Percentiles rank a stretch among this genome's conserved stretches.
Evolutionary conservation across 2,113 vertebrate species (phyloP).

Genomic region (Saiga tatarica): DNA sequence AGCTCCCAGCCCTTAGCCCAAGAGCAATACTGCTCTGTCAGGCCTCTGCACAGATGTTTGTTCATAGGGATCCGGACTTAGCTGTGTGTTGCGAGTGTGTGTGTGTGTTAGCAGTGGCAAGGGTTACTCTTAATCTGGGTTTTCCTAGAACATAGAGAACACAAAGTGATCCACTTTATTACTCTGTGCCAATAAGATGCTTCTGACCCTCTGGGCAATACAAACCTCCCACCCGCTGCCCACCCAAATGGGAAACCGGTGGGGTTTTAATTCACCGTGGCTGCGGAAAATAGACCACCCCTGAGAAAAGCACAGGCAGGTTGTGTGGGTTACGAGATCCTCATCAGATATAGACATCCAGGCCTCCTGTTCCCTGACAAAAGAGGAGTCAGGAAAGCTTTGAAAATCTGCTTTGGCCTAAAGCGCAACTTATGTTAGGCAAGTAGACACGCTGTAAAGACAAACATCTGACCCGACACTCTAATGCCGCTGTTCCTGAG

Average conservation of each 20-base stretch:
- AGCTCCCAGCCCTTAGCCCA: not conserved
- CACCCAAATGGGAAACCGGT: not conserved
- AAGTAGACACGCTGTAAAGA: not conserved
- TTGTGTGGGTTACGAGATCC: not conserved
- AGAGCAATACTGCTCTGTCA: not conserved
- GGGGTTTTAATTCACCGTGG: conserved; percentile 17
- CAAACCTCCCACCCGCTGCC: not conserved
- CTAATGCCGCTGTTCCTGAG: not conserved
- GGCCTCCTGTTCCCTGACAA: not conserved
- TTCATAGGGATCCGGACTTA: not conserved
- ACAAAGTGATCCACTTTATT: not conserved
- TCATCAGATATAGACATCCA: not conserved
- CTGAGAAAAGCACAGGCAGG: conserved; percentile 15
- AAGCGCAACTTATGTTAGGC: not conserved
- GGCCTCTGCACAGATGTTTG: not conserved
- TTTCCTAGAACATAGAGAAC: not conserved
- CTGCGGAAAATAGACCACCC: conserved; percentile 42
- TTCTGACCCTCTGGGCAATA: not conserved
- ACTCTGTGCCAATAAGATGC: not conserved
- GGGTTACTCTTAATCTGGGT: not conserved
- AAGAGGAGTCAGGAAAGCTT: not conserved
- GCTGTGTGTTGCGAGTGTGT: too few species aligned
- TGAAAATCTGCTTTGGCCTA: conserved; percentile 23
- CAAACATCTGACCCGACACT: not conserved
- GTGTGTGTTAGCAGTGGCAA: not conserved